Evolutionary conservation across 1,140 invertebrate genomes (phyloP), one percentile per base, ranked within the genome.

Genomic region (Diorhabda sublineata): DNA sequence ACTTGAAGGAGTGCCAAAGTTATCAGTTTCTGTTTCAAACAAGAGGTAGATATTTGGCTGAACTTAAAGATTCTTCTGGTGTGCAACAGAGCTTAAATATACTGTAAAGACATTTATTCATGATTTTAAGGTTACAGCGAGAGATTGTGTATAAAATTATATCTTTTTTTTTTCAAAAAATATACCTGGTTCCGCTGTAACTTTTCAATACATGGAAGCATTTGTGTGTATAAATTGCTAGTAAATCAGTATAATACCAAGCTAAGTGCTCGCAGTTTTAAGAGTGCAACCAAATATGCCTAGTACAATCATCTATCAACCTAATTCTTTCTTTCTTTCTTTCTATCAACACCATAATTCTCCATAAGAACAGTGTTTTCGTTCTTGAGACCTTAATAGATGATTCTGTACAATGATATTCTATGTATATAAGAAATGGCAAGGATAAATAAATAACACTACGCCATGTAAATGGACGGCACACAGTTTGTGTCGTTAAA

Each of bases 401-500:
- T 52, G 47, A 52, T n/a, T n/a, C 47, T 52, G 52, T 69, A 71
- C 64, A 67, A 47, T 57, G 59, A 66, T 58, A 69, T 64, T 62
- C 60, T 64, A 58, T 69, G 45, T 58, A 72, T 70, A 69, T 71
- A 72, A 68, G 67, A 74, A 72, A 74, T 74, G 73, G 73, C 74
- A 76, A 74, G 69, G 71, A 73, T 71, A 65, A 71, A 73, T 71
- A 65, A 71, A 68, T 70, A 74, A 69, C 57, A 69, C 47, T 70
- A 72, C 69, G 70, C 70, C 71, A 72, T 69, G 64, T 72, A 67
- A 58, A 74, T 71, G 73, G 73, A 74, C 73, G 73, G 73, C 70
- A 72, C 73, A 74, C 58, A 73, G 63, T 64, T 60, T 74, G 72
- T 71, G 72, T 68, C 72, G 68, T 63, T 9, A 74, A 68, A 57